Evolutionary conservation across 2,113 vertebrate species (phyloP).

Genomic region (Hippocampus zosterae): DNA sequence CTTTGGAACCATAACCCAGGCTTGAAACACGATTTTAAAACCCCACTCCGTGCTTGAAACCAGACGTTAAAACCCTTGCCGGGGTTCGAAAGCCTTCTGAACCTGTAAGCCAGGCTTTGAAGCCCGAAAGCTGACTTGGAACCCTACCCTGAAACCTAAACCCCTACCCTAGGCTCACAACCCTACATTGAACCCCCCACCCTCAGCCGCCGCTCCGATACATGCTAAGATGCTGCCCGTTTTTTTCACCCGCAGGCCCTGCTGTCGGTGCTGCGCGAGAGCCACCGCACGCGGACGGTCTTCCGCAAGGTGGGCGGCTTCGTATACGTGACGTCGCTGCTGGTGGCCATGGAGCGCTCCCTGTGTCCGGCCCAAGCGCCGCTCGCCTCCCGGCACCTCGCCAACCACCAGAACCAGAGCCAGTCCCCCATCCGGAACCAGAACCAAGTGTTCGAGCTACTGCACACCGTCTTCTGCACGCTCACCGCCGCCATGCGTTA

Average conservation of each 20-base stretch:
- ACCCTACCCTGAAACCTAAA: no score
- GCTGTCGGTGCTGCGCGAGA: slow-evolving; percentile 85
- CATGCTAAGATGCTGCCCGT: no score
- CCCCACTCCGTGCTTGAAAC: no score
- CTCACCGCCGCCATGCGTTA: slow-evolving; percentile 96
- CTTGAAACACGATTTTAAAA: no score
- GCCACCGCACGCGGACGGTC: slow-evolving; percentile 93
- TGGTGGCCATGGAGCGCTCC: slow-evolving; percentile 95
- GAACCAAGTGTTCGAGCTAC: slow-evolving; percentile 92
- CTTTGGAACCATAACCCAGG: no score
- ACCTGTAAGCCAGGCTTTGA: no score
- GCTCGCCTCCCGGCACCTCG: slow-evolving; percentile 87
- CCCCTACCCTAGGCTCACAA: no score
- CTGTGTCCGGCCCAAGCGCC: slow-evolving; percentile 84
- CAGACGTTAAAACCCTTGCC: no score
- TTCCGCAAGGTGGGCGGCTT: slow-evolving; percentile 98
- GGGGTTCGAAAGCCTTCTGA: no score
- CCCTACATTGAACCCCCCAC: no score
- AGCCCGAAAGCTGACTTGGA: no score
- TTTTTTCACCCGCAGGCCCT: slow-evolving; percentile 73
- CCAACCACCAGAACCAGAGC: slow-evolving; percentile 80
- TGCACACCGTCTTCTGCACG: slow-evolving; percentile 91
- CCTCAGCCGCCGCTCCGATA: no score
- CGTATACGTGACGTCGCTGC: slow-evolving; percentile 92
- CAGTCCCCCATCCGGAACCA: slow-evolving; percentile 52